Percentiles rank a stretch among this genome's conserved stretches.
Conservation (phyloP, 2,113 vertebrate genomes). For the Lutjanus erythropterus region DNA sequence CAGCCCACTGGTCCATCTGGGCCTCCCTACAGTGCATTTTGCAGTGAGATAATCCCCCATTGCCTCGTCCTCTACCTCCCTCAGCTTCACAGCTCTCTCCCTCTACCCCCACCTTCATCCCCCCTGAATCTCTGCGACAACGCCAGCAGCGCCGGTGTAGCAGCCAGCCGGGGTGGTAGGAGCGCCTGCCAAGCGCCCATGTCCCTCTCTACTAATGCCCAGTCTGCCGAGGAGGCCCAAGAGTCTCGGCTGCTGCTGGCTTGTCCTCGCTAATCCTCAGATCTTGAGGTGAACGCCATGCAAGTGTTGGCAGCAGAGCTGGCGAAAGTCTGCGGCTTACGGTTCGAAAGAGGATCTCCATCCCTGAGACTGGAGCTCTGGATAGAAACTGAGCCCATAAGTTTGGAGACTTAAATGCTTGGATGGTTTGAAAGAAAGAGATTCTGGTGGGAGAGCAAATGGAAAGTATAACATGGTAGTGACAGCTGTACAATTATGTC, state of each 20-base stretch:
- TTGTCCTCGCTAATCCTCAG: constrained; percentile 72
- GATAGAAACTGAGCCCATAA: constrained; percentile 44
- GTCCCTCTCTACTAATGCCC: constrained; percentile 75
- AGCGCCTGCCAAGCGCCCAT: constrained; percentile 74
- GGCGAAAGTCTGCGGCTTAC: constrained; percentile 42
- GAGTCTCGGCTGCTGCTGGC: constrained; percentile 65
- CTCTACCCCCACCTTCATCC: constrained; percentile 39
- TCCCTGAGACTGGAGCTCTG: constrained; percentile 27
- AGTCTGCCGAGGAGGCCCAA: constrained; percentile 62
- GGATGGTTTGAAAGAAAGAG: constrained; percentile 14
- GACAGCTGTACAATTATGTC: constrained; percentile 30
- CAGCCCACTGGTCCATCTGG: constrained; percentile 77
- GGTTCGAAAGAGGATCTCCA: constrained; percentile 41
- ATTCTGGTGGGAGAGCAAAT: constrained; percentile 19
- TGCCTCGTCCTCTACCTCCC: constrained; percentile 69
- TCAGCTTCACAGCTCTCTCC: constrained; percentile 57
- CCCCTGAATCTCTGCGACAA: constrained; percentile 42
- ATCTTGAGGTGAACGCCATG: constrained; percentile 64
- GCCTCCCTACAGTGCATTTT: constrained; percentile 64
- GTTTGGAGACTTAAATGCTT: constrained; percentile 33
- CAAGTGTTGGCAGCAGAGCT: constrained; percentile 51
- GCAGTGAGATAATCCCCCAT: constrained; percentile 73
- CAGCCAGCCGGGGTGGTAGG: constrained; percentile 61
- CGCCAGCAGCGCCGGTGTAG: constrained; percentile 56
- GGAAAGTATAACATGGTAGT: constrained; percentile 12